Base-by-base conservation (phyloP, 1,140 invertebrate genomes). In the Nymphalis io region DNA sequence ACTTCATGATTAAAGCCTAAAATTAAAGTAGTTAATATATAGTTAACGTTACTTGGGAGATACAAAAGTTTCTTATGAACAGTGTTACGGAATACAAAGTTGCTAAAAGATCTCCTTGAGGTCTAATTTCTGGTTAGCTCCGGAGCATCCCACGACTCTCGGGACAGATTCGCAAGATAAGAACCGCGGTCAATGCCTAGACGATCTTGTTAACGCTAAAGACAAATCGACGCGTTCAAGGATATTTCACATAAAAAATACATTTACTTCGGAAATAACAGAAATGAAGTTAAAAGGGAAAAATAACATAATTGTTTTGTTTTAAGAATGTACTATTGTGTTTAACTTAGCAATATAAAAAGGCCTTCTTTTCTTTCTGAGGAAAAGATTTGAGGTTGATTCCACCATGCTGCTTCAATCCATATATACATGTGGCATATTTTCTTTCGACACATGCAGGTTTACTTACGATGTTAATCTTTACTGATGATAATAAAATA, bases 121-220 rank as follows among this genome's bases (percentile, higher is more conserved):
- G 60, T 60, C 44, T 65, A 70, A 70, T 70, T 70, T 57, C 63
- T 64, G 61, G 68, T 64, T 70, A 70, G 68, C 46, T 70, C 18
- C 38, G 44, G 40, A 48, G 42, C 55, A 66, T 63, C 44, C 33
- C 13, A 51, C 33, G 57, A 21, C 74, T 73, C 74, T 53, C 6
- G 74, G 72, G 74, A 71, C 64, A 69, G 64, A 72, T 75, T 70
- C 48, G 65, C 40, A 33, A 62, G 70, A 66, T 72, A 72, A 70
- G 68, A 39, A 23, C 59, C 64, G 51, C 71, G 55, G 66, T 70
- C 60, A 63, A 70, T 61, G 65, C 73, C 46, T 61, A 68, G 57
- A 48, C 70, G 60, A 70, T 73, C 73, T 73, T 75, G 73, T 78
- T 78, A 78, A 75, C 73, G 73, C 68, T 55, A 66, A 63, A 70